These are phyloP conservation scores for Drosophila neotestacea DNA, from an alignment of 2,888 invertebrate species.

Conservation along the genomic window DNA sequence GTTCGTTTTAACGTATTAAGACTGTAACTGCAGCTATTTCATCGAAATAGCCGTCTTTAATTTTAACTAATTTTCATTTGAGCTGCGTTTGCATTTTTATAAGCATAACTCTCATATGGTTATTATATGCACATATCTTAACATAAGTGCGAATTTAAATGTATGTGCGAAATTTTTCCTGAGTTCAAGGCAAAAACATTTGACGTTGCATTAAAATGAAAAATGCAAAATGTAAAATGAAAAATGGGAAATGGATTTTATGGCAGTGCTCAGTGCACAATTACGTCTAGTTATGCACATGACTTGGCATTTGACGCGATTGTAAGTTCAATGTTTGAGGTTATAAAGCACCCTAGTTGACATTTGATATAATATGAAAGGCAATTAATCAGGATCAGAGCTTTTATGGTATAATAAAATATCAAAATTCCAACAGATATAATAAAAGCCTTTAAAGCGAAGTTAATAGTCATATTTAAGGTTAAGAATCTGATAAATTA, in stretches of 20 bases:
- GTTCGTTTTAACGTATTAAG: neutral
- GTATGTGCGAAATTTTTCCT: slow-evolving; percentile 62
- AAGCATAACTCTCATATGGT: slow-evolving; percentile 33
- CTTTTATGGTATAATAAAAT: too few relatives aligned
- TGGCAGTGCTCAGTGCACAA: slow-evolving; percentile 28
- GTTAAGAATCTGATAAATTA: neutral
- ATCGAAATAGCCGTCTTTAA: slow-evolving; percentile 58
- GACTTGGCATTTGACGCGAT: slow-evolving; percentile 49
- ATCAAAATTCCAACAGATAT: too few relatives aligned
- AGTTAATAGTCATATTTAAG: neutral
- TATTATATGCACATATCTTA: slow-evolving; percentile 59
- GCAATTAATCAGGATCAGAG: neutral
- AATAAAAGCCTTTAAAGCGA: too few relatives aligned
- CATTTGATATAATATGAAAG: neutral
- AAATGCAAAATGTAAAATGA: slow-evolving; percentile 23
- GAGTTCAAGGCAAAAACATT: slow-evolving; percentile 52
- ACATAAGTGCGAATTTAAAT: slow-evolving; percentile 40
- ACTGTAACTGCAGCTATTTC: slow-evolving; percentile 23
- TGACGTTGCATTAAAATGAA: slow-evolving; percentile 27
- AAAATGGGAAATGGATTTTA: slow-evolving; percentile 26
- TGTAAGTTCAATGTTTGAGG: slow-evolving; percentile 42
- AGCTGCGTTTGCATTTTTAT: slow-evolving; percentile 51
- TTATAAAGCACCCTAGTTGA: slow-evolving; percentile 12
- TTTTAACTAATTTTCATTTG: slow-evolving; percentile 70
- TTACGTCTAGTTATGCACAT: slow-evolving; percentile 36